These are phyloP conservation scores for Gobius niger DNA, from an alignment of 2,113 vertebrate genomes.

Conservation along the genomic window DNA sequence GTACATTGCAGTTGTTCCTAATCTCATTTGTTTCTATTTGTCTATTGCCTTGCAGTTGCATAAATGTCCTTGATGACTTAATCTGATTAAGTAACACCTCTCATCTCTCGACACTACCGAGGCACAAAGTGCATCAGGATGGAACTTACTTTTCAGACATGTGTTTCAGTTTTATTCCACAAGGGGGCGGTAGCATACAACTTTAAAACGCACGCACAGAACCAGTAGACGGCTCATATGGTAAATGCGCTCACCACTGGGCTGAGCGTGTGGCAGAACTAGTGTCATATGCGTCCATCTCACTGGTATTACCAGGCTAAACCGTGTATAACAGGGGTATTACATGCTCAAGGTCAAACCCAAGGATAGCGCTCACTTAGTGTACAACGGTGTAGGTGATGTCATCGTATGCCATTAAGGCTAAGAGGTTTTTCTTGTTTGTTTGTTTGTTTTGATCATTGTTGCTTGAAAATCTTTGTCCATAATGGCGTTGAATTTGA, in stretches of 20 bases:
- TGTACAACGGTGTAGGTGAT: not conserved
- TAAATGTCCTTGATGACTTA: too few relatives aligned
- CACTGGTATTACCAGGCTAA: not conserved
- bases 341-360: not conserved
- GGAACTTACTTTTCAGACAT: not conserved
- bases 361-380: not conserved
- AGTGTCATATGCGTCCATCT: not conserved
- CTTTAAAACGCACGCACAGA: not conserved
- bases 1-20: too few relatives aligned
- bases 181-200: conserved; percentile 34
- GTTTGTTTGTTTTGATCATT: too few relatives aligned
- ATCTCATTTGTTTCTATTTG: too few relatives aligned
- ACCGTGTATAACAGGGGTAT: not conserved
- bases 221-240: not conserved
- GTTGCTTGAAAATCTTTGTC: too few relatives aligned
- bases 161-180: not conserved
- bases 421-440: too few relatives aligned
- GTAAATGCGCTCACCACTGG: not conserved
- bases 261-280: not conserved
- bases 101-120: not conserved
- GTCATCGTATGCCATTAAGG: not conserved
- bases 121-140: not conserved
- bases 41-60: too few relatives aligned
- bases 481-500: too few relatives aligned
- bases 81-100: too few relatives aligned